These are phyloP conservation scores for Marronus borbonicus DNA, from an alignment of 2,888 invertebrate genomes.

Conservation along the genomic window DNA sequence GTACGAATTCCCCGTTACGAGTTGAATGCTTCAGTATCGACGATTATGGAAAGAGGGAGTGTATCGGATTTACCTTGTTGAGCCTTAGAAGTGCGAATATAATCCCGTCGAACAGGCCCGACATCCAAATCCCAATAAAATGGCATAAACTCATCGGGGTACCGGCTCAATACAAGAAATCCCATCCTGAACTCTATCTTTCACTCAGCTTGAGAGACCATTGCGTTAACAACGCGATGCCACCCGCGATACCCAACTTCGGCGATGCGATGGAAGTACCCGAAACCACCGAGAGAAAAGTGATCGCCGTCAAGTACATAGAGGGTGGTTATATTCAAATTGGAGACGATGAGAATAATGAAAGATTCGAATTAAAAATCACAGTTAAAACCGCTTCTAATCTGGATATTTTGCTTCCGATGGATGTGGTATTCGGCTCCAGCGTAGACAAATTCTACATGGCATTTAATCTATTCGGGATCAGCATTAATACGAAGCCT, in stretches of 20 bases:
- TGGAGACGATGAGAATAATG: slow-evolving; percentile 67
- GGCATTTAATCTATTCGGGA: slow-evolving; percentile 65
- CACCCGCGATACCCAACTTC: slow-evolving; percentile 51
- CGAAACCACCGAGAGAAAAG: slow-evolving; percentile 59
- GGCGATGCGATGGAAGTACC: slow-evolving; percentile 23
- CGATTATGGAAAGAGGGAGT: slow-evolving; percentile 71
- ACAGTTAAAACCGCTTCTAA: slow-evolving; percentile 74
- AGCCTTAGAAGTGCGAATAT: slow-evolving; percentile 81
- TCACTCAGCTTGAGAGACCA: slow-evolving; percentile 76
- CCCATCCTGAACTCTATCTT: slow-evolving; percentile 77
- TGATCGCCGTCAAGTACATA: slow-evolving; percentile 69
- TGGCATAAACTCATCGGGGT: slow-evolving; percentile 79
- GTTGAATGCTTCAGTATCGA: slow-evolving; percentile 78
- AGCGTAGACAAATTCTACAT: slow-evolving; percentile 62
- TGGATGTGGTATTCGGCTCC: slow-evolving; percentile 64
- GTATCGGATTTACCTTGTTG: slow-evolving; percentile 80
- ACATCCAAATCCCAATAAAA: slow-evolving; percentile 72
- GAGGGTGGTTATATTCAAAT: slow-evolving; percentile 75
- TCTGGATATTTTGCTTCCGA: slow-evolving; percentile 71
- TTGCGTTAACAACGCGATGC: slow-evolving; percentile 49
- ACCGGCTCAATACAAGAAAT: slow-evolving; percentile 73
- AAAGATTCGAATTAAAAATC: slow-evolving; percentile 74
- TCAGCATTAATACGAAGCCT: slow-evolving; percentile 66
- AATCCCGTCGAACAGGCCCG: slow-evolving; percentile 72
- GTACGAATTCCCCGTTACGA: slow-evolving; percentile 82